Conservation (phyloP, 2,797 vertebrate genomes). For the Ara ararauna region DNA sequence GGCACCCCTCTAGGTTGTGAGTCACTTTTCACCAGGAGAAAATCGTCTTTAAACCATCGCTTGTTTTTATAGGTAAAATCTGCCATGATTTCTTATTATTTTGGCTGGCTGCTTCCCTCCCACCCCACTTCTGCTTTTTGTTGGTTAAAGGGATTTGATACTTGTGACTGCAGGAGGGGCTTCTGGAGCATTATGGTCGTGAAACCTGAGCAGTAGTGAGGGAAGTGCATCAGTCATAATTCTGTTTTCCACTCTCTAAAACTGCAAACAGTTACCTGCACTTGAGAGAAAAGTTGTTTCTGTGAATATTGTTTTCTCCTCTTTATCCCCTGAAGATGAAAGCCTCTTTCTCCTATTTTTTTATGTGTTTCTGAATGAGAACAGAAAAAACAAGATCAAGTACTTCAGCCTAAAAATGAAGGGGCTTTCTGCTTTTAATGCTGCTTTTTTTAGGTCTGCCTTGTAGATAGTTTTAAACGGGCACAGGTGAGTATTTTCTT, state of each 20-base stretch:
- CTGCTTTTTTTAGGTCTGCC: neutral
- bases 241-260: neutral
- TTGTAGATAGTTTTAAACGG: neutral
- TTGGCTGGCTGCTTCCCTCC: neutral
- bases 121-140: neutral
- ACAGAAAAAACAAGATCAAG: neutral
- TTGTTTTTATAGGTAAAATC: neutral
- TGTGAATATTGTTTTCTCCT: neutral
- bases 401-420: neutral
- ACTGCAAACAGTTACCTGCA: neutral
- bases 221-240: neutral
- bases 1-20: neutral
- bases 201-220: neutral
- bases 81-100: neutral
- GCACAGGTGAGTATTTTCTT: neutral
- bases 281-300: neutral
- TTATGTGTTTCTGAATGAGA: neutral
- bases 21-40: neutral
- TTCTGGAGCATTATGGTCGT: neutral
- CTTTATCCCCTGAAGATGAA: neutral
- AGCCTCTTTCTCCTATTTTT: neutral
- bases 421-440: neutral
- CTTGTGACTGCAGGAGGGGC: neutral
- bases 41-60: fast-evolving
- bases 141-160: neutral